phyloP scores from a whole-genome alignment of 2,888 invertebrate genomes.

The Plutella xylostella region DNA sequence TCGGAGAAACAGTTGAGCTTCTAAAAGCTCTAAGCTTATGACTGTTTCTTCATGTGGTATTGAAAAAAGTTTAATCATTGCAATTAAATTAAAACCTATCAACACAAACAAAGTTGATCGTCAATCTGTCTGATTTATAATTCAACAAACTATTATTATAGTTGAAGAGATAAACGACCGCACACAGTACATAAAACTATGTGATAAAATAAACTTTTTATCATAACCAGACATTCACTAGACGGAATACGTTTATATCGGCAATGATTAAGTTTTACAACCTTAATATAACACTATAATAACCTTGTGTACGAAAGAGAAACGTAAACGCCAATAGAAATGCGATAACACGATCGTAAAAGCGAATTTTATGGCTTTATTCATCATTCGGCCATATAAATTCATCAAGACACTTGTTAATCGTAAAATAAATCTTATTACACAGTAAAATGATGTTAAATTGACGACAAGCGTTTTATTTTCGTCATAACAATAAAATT shows the following conservation, averaged over 20 bases:
- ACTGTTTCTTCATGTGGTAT: too few species aligned
- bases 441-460: slow-evolving; percentile 68
- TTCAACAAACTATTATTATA: too few species aligned
- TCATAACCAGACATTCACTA: slow-evolving; percentile 1
- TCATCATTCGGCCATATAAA: slow-evolving; percentile 64
- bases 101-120: too few species aligned
- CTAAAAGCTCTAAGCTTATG: too few species aligned
- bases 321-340: slow-evolving; percentile 57
- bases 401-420: slow-evolving; percentile 70
- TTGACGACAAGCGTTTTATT: slow-evolving; percentile 71
- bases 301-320: slow-evolving; percentile 33
- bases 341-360: slow-evolving; percentile 58
- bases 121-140: too few species aligned
- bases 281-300: slow-evolving; percentile 12
- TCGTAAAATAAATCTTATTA: slow-evolving; percentile 70
- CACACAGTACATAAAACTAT: too few species aligned
- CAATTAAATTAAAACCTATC: too few species aligned
- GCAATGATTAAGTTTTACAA: slow-evolving; percentile 3
- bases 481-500: slow-evolving; percentile 71
- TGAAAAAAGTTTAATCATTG: too few species aligned
- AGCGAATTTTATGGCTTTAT: slow-evolving; percentile 61
- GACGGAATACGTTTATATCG: slow-evolving; percentile 1
- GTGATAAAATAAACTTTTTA: not conserved
- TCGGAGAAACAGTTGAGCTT: too few species aligned
- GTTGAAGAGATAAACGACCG: too few species aligned